Percentiles rank a stretch among this genome's conserved stretches.
phyloP scores from a whole-genome alignment of 2,888 invertebrate genomes.

The Hofmannophila pseudospretella region DNA sequence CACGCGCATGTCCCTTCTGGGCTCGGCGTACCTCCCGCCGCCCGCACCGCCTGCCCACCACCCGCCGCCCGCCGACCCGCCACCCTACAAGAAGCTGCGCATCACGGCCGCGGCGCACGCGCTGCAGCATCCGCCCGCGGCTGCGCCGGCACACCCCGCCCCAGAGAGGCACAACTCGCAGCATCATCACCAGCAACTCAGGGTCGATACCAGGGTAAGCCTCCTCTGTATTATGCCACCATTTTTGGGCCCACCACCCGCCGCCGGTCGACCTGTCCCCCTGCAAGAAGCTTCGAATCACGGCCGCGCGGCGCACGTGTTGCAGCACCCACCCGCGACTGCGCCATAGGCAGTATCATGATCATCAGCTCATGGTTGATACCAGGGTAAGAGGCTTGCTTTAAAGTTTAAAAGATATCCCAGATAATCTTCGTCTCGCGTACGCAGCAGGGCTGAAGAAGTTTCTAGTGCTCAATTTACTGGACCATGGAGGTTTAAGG shows the following conservation, averaged over 20 bases:
- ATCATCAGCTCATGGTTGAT: conserved; percentile 81
- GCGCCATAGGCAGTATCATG: conserved; percentile 35
- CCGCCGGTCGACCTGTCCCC: conserved; percentile 77
- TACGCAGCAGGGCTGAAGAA: too few relatives aligned
- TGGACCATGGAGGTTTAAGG: too few relatives aligned
- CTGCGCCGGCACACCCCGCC: neutral
- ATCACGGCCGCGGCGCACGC: conserved; percentile 64
- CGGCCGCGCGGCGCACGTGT: conserved; percentile 48
- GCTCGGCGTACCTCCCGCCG: conserved; percentile 75
- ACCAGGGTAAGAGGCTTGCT: conserved; percentile 80
- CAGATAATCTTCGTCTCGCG: too few relatives aligned
- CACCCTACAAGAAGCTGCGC: conserved; percentile 83
- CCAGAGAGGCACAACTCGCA: conserved; percentile 16
- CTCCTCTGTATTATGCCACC: too few relatives aligned
- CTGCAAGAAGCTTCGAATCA: conserved; percentile 82
- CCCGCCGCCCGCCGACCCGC: conserved; percentile 72
- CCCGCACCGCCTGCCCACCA: conserved; percentile 67
- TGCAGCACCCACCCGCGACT: neutral
- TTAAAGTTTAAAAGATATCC: too few relatives aligned
- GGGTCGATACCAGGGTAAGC: conserved; percentile 83
- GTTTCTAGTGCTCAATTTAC: too few relatives aligned
- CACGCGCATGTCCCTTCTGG: conserved; percentile 80
- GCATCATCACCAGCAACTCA: conserved; percentile 75
- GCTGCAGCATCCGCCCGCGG: neutral
- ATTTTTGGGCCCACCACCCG: conserved; percentile 63